phyloP scores from a whole-genome alignment of 2,113 vertebrate genomes.

The Talpa occidentalis region DNA sequence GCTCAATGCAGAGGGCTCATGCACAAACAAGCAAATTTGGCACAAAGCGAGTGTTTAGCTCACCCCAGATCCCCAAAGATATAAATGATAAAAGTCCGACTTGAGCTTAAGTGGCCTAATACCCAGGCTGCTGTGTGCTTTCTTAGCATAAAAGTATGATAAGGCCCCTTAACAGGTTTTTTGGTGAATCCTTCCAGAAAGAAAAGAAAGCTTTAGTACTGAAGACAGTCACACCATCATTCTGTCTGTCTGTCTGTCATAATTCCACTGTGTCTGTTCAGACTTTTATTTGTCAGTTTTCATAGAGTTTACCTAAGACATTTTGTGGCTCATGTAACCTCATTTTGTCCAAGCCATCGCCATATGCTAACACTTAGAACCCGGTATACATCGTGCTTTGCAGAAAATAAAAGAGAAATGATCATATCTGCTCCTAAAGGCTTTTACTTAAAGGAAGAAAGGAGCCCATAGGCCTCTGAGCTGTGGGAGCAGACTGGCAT shows the following conservation, averaged over 20 bases:
- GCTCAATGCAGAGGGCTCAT: neutral
- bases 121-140: accelerated
- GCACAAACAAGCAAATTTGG: neutral
- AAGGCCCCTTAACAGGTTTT: neutral
- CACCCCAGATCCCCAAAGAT: neutral
- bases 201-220: neutral
- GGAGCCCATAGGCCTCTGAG: neutral
- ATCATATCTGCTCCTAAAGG: neutral
- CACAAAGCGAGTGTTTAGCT: neutral
- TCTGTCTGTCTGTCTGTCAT: no score
- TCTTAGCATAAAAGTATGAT: neutral
- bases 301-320: neutral
- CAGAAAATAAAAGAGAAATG: neutral
- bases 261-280: neutral
- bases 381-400: neutral
- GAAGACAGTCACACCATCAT: neutral
- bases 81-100: no score
- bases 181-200: neutral
- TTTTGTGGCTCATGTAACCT: neutral
- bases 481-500: neutral
- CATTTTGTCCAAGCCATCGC: neutral
- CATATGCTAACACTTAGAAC: neutral
- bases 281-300: neutral
- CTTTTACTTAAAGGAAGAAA: slow-evolving; percentile 47
- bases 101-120: neutral